Evolutionary conservation across 2,113 vertebrate genomes (phyloP), one percentile per base, ranked within the genome.

Genomic region (Aleadryas rufinucha): DNA sequence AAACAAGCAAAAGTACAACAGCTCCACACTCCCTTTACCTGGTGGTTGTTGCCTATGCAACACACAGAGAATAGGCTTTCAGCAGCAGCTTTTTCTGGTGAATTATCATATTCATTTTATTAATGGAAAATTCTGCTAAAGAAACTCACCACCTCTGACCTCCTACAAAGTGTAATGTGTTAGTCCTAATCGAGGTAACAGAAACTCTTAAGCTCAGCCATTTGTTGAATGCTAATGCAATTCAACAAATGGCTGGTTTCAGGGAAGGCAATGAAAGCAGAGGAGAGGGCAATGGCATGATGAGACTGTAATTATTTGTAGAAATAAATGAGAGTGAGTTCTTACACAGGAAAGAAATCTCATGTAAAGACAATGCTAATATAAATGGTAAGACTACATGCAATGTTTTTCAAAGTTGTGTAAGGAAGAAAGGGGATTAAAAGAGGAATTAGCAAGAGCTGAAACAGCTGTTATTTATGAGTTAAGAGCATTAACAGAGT

Each of bases 181-280:
- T 71, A 77, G 47, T 78, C 56, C 41, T 54, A 60, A 70, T 52
- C 1, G 0, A 23, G 50, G 52, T 44, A 94, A 95, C 1, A 23
- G 79, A 44, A 95, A 85, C 75, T 87, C 66, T 95, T 92, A 60
- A 84, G 65, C 65, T n/a, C n/a, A n/a, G n/a, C n/a, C n/a, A n/a
- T n/a, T n/a, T n/a, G n/a, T n/a, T n/a, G n/a, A n/a, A n/a, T n/a
- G 68, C 27, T 87, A 95, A 97, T 90, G 85, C 84, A 85, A 92
- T 92, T 76, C 71, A 77, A 47, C 47, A 93, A 89, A 89, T 80
- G 72, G 33, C 59, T 96, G 39, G 31, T 92, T 94, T 77, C 35
- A 64, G 39, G 61, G 42, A 82, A 91, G 70, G 60, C 84, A 84
- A 1, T 66, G 52, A 78, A 95, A 88, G 54, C 50, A 78, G 39